A percentile compares a stretch with the other conserved stretches of the same genome.
phyloP scores from a whole-genome alignment of 2,113 vertebrate genomes.

The Poicephalus meyeri region DNA sequence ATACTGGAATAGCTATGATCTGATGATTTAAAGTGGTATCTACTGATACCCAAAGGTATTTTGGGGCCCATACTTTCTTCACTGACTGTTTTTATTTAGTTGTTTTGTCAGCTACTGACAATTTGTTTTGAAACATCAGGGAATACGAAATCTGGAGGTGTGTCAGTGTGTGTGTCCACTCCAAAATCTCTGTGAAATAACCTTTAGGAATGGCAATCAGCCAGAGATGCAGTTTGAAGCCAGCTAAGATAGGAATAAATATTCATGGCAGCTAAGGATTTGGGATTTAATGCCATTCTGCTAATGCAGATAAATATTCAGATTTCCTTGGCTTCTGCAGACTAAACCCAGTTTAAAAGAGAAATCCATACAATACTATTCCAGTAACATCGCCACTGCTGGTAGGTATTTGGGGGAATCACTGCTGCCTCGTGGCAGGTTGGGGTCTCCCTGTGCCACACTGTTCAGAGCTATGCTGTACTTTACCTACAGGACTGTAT shows the following conservation, averaged over 20 bases:
- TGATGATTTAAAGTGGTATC: constrained; percentile 52
- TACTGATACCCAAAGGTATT: constrained; percentile 36
- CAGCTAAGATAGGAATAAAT: constrained; percentile 22
- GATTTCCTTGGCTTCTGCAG: neutral
- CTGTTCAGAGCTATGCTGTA: neutral
- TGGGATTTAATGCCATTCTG: neutral
- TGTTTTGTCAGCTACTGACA: constrained; percentile 32
- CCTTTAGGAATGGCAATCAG: neutral
- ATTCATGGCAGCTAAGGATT: constrained; percentile 11
- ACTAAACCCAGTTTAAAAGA: neutral
- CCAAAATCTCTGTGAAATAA: constrained; percentile 35
- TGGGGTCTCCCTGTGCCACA: neutral
- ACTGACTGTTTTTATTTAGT: neutral
- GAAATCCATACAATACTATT: neutral
- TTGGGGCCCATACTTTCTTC: neutral
- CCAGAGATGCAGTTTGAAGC: constrained; percentile 11
- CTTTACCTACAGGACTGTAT: neutral
- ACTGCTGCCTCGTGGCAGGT: neutral
- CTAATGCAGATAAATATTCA: constrained; percentile 25
- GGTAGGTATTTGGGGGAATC: neutral
- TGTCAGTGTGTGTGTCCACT: neutral
- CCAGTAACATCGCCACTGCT: neutral
- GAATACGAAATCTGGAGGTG: constrained; percentile 2
- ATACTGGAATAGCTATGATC: neutral
- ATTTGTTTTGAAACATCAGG: constrained; percentile 14